Evolutionary conservation across 2,797 vertebrate genomes (phyloP).

Genomic region (Menidia menidia): DNA sequence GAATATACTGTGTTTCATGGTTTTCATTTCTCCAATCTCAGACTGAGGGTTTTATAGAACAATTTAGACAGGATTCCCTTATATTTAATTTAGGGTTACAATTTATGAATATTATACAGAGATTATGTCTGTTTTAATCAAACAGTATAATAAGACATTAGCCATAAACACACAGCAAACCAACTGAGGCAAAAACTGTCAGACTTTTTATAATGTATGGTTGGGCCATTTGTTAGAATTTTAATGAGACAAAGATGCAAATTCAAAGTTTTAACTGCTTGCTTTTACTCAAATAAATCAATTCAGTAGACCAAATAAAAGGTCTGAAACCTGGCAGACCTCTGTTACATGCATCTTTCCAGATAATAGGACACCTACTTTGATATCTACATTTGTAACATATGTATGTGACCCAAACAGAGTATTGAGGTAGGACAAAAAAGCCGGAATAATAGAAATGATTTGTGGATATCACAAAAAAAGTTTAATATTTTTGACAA

Average conservation of each 20-base stretch:
- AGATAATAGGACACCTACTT: not conserved
- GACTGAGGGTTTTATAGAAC: too few relatives aligned
- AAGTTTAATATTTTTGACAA: not conserved
- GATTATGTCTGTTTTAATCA: not conserved
- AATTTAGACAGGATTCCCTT: not conserved
- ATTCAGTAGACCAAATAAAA: not conserved
- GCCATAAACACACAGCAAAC: not conserved
- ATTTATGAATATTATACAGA: not conserved
- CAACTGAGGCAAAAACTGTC: not conserved
- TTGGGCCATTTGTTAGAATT: not conserved
- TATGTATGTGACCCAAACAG: not conserved
- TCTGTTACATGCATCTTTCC: not conserved
- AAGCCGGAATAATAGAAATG: not conserved
- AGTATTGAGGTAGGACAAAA: not conserved
- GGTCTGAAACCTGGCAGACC: not conserved
- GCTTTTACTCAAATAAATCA: not conserved
- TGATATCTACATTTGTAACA: not conserved
- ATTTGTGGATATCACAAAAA: not conserved
- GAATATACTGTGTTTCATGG: slow-evolving; percentile 13
- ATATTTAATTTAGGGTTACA: not conserved
- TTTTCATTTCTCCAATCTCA: not conserved
- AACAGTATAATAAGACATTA: not conserved
- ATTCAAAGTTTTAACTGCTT: too few relatives aligned
- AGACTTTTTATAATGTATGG: not conserved
- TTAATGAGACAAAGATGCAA: not conserved